Conservation (phyloP, 2,797 vertebrate genomes). For the Danio choprae region DNA sequence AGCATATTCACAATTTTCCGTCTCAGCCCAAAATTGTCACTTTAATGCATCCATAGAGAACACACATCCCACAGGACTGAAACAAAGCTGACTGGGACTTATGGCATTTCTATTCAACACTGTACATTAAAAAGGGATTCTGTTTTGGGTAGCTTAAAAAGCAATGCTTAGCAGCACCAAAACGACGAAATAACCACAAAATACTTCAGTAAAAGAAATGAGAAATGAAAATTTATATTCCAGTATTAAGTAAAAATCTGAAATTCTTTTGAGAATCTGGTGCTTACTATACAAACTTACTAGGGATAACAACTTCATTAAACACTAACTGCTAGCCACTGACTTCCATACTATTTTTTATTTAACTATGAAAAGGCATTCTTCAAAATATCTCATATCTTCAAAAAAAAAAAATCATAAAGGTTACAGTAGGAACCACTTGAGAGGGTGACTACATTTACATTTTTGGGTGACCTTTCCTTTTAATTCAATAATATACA, state of each 20-base stretch:
- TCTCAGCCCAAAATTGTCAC: no score
- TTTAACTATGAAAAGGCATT: no score
- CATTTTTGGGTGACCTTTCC: no score
- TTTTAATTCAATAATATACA: constrained; percentile 6
- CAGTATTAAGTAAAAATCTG: not conserved
- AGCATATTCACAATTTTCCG: no score
- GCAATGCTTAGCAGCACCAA: not conserved
- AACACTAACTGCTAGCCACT: not conserved
- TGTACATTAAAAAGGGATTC: not conserved
- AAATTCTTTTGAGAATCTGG: not conserved
- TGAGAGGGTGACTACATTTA: no score
- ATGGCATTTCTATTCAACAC: not conserved
- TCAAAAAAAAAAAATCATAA: no score
- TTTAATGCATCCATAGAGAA: not conserved
- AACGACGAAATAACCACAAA: constrained; percentile 21
- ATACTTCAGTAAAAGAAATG: constrained; percentile 20
- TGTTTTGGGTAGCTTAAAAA: constrained; percentile 13
- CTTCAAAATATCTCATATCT: no score
- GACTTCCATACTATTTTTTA: no score
- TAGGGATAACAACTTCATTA: not conserved
- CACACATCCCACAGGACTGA: not conserved
- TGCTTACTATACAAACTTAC: constrained; percentile 16
- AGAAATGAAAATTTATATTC: not conserved
- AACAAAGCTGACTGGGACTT: not conserved
- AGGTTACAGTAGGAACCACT: no score